Evolutionary conservation across 2,113 vertebrate species (phyloP).

Genomic region (Indri indri): DNA sequence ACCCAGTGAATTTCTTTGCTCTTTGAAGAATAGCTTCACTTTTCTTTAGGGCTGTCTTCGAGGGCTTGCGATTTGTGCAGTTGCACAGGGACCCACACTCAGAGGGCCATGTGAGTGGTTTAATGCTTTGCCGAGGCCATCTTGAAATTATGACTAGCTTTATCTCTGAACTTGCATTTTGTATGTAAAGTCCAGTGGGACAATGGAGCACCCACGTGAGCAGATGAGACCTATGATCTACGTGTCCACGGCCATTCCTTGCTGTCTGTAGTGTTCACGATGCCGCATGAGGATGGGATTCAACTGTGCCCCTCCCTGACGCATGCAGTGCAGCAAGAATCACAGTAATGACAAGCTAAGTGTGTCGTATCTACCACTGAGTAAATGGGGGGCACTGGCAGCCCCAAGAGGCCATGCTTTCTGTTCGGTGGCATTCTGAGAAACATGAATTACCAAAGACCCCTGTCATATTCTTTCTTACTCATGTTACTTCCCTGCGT

Average conservation of each 20-base stretch:
- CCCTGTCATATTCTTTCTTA: neutral
- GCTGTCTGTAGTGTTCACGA: fast-evolving
- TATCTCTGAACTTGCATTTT: neutral
- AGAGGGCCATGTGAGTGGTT: neutral
- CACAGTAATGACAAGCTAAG: neutral
- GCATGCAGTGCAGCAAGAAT: neutral
- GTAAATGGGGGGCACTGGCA: neutral
- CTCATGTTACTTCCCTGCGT: neutral
- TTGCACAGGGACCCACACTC: neutral
- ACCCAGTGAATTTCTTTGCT: neutral
- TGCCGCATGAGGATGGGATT: neutral
- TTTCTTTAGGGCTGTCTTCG: neutral
- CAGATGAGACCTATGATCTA: neutral
- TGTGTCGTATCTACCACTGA: too few species aligned
- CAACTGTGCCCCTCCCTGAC: fast-evolving
- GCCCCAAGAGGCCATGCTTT: neutral
- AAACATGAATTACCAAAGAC: neutral
- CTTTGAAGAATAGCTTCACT: neutral
- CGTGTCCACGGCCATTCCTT: fast-evolving
- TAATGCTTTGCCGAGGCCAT: neutral
- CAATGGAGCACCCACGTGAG: fast-evolving
- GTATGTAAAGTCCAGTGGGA: neutral
- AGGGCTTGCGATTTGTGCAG: neutral
- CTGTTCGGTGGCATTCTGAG: neutral
- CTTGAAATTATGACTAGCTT: neutral